Evolutionary conservation across 2,888 invertebrate genomes (phyloP).

Genomic region (Agonopterix arenella): DNA sequence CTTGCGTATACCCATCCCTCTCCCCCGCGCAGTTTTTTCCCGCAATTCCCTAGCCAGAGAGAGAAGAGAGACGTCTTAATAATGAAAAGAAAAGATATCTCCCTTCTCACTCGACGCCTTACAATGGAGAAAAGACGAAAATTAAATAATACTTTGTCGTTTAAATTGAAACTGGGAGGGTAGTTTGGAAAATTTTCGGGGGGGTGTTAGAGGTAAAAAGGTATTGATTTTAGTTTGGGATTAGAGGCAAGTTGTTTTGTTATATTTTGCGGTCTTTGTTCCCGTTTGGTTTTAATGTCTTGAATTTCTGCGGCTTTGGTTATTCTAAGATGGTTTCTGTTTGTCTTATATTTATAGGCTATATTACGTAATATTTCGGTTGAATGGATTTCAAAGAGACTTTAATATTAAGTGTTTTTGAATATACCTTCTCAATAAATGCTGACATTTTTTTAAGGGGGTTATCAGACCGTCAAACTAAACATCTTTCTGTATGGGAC

Average conservation of each 20-base stretch:
- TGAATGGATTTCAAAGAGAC: too few relatives aligned
- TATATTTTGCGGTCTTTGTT: conserved; percentile 15
- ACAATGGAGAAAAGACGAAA: conserved; percentile 75
- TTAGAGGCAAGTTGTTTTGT: conserved; percentile 41
- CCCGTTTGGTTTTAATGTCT: background rate
- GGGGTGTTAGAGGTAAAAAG: conserved; percentile 62
- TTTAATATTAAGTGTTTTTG: too few relatives aligned
- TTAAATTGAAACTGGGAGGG: conserved; percentile 64
- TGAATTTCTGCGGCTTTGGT: too few relatives aligned
- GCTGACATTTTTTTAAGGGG: too few relatives aligned
- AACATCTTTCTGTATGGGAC: too few relatives aligned
- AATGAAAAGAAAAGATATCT: conserved; percentile 39
- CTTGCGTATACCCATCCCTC: conserved; percentile 56
- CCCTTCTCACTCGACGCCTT: conserved; percentile 54
- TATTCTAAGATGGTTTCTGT: too few relatives aligned
- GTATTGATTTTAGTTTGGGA: conserved; percentile 71
- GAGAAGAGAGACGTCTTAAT: conserved; percentile 53
- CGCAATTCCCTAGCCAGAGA: conserved; percentile 20
- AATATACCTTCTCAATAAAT: too few relatives aligned
- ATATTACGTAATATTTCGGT: too few relatives aligned
- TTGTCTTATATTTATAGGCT: too few relatives aligned
- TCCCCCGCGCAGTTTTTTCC: conserved; percentile 34
- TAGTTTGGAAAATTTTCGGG: conserved; percentile 62
- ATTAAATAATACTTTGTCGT: conserved; percentile 77
- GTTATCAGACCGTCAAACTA: too few relatives aligned